Base-by-base conservation (phyloP, 2,888 invertebrate species). In the Cephus nigrinus region DNA sequence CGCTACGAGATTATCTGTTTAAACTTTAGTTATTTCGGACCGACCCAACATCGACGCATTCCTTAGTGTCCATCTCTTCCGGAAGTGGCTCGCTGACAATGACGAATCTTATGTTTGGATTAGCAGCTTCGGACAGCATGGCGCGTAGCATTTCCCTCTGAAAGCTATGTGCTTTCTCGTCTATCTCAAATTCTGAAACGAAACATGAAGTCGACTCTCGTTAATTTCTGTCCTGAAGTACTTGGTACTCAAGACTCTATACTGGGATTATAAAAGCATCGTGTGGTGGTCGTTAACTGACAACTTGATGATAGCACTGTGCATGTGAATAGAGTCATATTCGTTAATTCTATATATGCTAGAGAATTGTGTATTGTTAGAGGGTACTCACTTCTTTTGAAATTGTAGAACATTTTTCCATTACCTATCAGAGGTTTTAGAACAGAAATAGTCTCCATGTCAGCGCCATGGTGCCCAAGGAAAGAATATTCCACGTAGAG, bases 11-110 rank as follows among this genome's bases (percentile, higher is more conserved):
- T 23, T 55, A 55, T 55, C 55, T 55, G 55, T 55, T 23, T 55
- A 55, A 55, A 55, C 55, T 55, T 55, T 55, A 55, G 55, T 55
- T 55, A 55, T 55, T 55, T 55, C 55, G 71, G 73, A 84, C 82
- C 79, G 73, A 90, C 90, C 90, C 90, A 34, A 90, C 79, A 84
- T 90, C 90, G 12, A 84, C 80, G 76, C 90, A 90, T 33, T 90
- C 90, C 77, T 89, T 86, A 23, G 76, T 74, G 15, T 88, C 81
- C 69, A 82, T 84, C 74, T 88, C 88, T 3, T 88, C 86, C 0
- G 83, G 82, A 32, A 85, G 73, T 4, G 90, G 90, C 78, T 90
- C 90, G 74, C 87, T 86, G 11, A 90, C 85, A 35, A 90, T 32
- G 36, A 84, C 81, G 78, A 90, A 90, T 80, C 80, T 87, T 1